Evolutionary conservation across 1,140 invertebrate genomes (phyloP).

Genomic region (Steinernema khuongi): DNA sequence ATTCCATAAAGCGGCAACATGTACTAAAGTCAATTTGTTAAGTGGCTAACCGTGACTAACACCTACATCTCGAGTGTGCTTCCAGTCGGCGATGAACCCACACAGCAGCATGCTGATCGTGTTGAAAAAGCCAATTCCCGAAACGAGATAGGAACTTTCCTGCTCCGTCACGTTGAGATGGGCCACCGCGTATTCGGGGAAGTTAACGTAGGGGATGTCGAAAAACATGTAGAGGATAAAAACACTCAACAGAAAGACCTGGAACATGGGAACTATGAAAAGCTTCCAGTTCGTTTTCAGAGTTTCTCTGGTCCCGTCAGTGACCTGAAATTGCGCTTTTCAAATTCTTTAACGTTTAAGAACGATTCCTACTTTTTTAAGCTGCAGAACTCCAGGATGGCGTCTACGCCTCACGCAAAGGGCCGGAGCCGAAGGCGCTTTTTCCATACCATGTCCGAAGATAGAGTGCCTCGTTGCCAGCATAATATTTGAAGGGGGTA

Average conservation of each 20-base stretch:
- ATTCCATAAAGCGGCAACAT: slow-evolving; percentile 18
- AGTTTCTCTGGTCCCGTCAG: background rate
- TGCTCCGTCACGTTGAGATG: slow-evolving; percentile 10
- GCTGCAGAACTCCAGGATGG: slow-evolving; percentile 5
- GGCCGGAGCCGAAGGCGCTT: background rate
- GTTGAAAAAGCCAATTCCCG: slow-evolving; percentile 25
- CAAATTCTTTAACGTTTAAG: background rate
- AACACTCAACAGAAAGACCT: slow-evolving; percentile 24
- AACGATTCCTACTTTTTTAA: background rate
- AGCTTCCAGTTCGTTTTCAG: slow-evolving; percentile 14
- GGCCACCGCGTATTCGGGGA: slow-evolving; percentile 62
- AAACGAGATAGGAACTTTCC: slow-evolving; percentile 19
- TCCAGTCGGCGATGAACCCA: slow-evolving; percentile 61
- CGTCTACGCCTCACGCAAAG: slow-evolving; percentile 15
- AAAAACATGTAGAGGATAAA: slow-evolving; percentile 29
- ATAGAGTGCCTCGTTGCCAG: background rate
- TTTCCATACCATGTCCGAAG: slow-evolving; percentile 25
- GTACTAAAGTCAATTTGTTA: slow-evolving; percentile 11
- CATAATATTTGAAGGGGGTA: slow-evolving; percentile 28
- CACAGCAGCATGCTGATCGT: slow-evolving; percentile 61
- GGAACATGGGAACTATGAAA: slow-evolving; percentile 11
- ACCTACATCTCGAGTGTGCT: slow-evolving; percentile 74
- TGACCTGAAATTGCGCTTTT: background rate
- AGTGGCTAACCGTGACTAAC: slow-evolving; percentile 59
- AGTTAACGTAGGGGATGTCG: slow-evolving; percentile 31